Conservation (phyloP, 2,888 invertebrate genomes). For the Caenorhabditis sp. region DNA sequence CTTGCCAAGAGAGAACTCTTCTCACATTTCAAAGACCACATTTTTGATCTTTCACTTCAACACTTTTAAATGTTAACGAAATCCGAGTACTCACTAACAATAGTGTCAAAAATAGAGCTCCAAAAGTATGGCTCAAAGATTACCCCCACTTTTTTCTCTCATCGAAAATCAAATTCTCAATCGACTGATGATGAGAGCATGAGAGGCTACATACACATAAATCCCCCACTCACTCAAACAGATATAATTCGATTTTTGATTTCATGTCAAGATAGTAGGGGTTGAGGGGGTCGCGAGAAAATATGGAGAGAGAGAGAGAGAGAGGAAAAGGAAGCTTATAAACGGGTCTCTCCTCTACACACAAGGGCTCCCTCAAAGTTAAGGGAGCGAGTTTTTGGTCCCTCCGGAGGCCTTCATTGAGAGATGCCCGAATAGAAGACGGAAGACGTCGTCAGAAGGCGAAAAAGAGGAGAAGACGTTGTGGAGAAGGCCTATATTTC, state of each 20-base stretch:
- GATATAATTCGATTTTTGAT: slow-evolving; percentile 61
- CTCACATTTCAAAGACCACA: neutral
- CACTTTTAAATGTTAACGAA: slow-evolving; percentile 16
- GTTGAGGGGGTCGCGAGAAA: slow-evolving; percentile 38
- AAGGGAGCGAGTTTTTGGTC: slow-evolving; percentile 44
- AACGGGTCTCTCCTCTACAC: slow-evolving; percentile 13
- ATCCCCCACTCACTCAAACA: slow-evolving; percentile 41
- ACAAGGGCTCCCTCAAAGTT: slow-evolving; percentile 8
- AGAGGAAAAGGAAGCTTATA: slow-evolving; percentile 36
- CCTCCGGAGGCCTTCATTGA: slow-evolving; percentile 35
- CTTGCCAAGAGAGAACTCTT: neutral
- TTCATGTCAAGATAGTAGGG: slow-evolving; percentile 59
- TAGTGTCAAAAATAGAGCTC: slow-evolving; percentile 39
- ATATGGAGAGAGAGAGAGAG: slow-evolving; percentile 22
- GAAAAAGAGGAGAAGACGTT: slow-evolving; percentile 16
- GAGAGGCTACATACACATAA: neutral
- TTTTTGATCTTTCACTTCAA: slow-evolving; percentile 8
- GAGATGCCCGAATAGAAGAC: slow-evolving; percentile 37
- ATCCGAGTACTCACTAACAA: neutral
- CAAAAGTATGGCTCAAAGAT: slow-evolving; percentile 43
- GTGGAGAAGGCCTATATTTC: slow-evolving; percentile 41
- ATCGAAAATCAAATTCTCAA: slow-evolving; percentile 29
- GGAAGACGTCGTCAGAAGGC: slow-evolving; percentile 43
- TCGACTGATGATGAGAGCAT: slow-evolving; percentile 19
- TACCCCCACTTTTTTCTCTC: neutral